Base-by-base conservation (phyloP, 2,888 invertebrate genomes). In the Morpho achilles region DNA sequence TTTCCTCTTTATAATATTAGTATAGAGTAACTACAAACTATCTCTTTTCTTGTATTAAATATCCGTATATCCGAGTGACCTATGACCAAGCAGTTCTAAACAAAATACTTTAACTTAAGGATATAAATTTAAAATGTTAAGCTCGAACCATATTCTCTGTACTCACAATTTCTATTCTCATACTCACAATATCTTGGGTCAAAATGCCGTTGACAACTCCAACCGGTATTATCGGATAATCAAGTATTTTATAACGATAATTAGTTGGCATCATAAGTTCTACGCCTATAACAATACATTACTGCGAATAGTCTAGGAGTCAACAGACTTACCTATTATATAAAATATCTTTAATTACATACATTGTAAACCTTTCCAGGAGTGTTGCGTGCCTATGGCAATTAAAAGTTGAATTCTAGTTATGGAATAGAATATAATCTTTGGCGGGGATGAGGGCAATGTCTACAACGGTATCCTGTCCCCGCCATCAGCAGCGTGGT, bases 241-340 rank as follows among this genome's bases (percentile, higher is more conserved):
- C 56, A 45, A 43, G 53, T 49, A 53, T 61, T 61, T 63, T 58
- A 63, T 62, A 53, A 57, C 53, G 47, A 56, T 63, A 58, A 63
- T 57, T 63, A 61, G 50, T 62, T 56, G 61, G 40, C 43, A 59
- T 63, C 61, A 59, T 61, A 61, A 56, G 50, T 54, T 42, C 49
- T 52, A 45, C 23, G 45, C 49, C 50, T 49, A 56, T 60, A 61
- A 63, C 59, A 63, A 62, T 55, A 58, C 56, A 39, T 62, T 62
- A 60, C 45, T 44, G 8, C 22, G 6, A 8, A 49, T 64, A 62
- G 59, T 23, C 58, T 39, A 46, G n/a, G 63, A 64, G 56, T 9
- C 9, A 40, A 7, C 32, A 4, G 42, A 43, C 42, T 4, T 9
- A 43, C 42, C 0, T 9, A 43, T 3, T 43, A 43, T 43, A 42